These are phyloP conservation scores for Apodemia mormo DNA, from an alignment of 2,888 invertebrate genomes.

Conservation along the genomic window DNA sequence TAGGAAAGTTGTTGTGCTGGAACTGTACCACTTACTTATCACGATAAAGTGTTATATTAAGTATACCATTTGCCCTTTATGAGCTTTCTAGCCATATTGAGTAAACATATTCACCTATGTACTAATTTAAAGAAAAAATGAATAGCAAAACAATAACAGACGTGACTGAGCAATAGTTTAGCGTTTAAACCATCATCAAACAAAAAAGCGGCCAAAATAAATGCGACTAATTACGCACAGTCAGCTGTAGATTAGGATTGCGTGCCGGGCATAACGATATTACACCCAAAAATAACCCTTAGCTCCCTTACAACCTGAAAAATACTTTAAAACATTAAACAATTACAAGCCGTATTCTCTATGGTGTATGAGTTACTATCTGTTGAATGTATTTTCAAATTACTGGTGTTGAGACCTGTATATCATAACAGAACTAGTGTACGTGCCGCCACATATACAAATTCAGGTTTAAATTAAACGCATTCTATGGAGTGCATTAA, in stretches of 20 bases:
- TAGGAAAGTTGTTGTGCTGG: no score
- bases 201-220: background rate
- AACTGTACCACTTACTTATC: no score
- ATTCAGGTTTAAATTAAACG: conserved; percentile 11
- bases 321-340: background rate
- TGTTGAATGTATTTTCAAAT: background rate
- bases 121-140: background rate
- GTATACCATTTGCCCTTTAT: no score
- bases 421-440: background rate
- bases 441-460: conserved; percentile 9
- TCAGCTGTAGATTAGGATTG: conserved; percentile 15
- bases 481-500: background rate
- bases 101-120: no score
- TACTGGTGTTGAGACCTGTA: background rate
- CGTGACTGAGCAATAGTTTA: background rate
- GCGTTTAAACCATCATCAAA: conserved; percentile 1
- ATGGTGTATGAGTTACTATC: background rate
- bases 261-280: conserved; percentile 16
- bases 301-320: background rate
- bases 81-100: no score
- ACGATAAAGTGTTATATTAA: no score
- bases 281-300: conserved; percentile 7
- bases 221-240: conserved; percentile 6
- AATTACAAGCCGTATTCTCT: background rate
- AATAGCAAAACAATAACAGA: background rate